Conservation (phyloP, 1,140 invertebrate species). For the Oppia nitens region DNA sequence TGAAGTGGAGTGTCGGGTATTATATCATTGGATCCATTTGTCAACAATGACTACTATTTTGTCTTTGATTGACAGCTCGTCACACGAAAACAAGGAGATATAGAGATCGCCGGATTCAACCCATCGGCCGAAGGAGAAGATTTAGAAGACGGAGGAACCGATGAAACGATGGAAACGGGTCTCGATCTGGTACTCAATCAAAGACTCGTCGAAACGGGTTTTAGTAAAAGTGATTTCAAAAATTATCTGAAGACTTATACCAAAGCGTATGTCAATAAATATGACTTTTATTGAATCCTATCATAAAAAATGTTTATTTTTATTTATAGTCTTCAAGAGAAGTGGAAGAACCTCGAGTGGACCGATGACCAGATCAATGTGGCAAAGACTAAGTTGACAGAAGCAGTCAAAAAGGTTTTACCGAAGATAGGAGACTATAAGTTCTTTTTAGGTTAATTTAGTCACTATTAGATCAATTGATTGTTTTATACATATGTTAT, state of each 20-base stretch:
- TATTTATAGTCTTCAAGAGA: constrained; percentile 50
- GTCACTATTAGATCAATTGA: neutral
- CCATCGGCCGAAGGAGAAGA: constrained; percentile 68
- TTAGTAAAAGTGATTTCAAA: constrained; percentile 50
- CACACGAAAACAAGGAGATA: constrained; percentile 53
- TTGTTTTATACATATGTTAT: neutral
- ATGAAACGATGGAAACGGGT: constrained; percentile 51
- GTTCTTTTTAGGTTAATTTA: constrained; percentile 56
- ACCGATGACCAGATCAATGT: constrained; percentile 28
- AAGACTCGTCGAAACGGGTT: constrained; percentile 60
- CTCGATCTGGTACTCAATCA: constrained; percentile 88
- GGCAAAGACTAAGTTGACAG: constrained; percentile 73
- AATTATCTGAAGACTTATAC: constrained; percentile 87
- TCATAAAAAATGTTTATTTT: constrained; percentile 20
- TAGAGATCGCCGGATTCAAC: constrained; percentile 67
- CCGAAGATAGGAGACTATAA: constrained; percentile 67
- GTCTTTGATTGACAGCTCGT: constrained; percentile 37
- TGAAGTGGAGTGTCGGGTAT: constrained; percentile 78
- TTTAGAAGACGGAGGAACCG: constrained; percentile 64
- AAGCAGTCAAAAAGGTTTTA: constrained; percentile 84
- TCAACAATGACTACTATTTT: neutral
- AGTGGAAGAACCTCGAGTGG: constrained; percentile 53
- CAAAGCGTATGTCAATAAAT: constrained; percentile 52
- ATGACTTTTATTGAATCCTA: constrained; percentile 10
- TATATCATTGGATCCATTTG: constrained; percentile 17